Evolutionary conservation across 2,113 vertebrate species (phyloP).

Genomic region (Chionodraco myersi): DNA sequence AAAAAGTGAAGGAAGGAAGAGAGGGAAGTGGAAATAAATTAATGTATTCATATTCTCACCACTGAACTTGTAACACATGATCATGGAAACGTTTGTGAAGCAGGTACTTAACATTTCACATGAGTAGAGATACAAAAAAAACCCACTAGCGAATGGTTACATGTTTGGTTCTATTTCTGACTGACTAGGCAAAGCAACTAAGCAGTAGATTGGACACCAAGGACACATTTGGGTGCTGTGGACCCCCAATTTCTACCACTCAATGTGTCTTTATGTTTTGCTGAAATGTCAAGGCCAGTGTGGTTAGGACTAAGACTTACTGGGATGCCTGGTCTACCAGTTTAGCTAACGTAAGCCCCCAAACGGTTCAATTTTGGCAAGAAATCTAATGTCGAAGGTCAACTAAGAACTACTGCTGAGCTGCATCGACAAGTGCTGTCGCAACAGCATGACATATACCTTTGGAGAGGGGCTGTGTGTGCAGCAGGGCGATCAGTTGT

Average conservation of each 20-base stretch:
- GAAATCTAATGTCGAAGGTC: not conserved
- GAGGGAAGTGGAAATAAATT: constrained; percentile 2
- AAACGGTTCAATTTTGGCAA: not conserved
- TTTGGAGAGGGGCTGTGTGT: no score
- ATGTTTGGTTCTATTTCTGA: not conserved
- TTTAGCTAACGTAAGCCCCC: no score
- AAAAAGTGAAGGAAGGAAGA: not conserved
- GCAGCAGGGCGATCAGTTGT: no score
- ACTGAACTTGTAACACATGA: not conserved
- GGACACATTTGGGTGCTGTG: not conserved
- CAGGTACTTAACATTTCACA: not conserved
- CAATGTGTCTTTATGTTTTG: not conserved
- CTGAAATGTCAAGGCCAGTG: not conserved
- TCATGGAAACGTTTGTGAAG: not conserved
- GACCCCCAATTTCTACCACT: not conserved
- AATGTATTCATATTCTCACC: constrained; percentile 3
- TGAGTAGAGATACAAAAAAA: not conserved
- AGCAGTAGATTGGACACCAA: not conserved
- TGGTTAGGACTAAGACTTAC: no score
- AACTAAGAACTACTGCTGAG: no score
- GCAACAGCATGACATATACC: no score
- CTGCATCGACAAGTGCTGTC: no score
- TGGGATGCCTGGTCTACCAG: no score
- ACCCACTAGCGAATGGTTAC: no score
- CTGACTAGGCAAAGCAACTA: not conserved